Percentiles rank a stretch among this genome's conserved stretches.
phyloP scores from a whole-genome alignment of 1,140 invertebrate species.

The Ectropis grisescens region DNA sequence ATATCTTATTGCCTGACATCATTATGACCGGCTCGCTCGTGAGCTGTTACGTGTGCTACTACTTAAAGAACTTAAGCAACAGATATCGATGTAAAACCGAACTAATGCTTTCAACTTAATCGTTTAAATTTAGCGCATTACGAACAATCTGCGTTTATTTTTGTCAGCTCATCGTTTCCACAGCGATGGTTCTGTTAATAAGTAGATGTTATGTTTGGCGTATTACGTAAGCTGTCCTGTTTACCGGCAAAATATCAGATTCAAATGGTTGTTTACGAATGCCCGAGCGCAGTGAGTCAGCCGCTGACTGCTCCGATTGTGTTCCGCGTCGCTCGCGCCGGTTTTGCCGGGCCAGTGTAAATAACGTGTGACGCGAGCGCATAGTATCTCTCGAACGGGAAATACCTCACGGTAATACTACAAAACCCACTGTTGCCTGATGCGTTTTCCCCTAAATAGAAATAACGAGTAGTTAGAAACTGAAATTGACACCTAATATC shows the following conservation, averaged over 20 bases:
- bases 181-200: too few species aligned
- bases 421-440: too few species aligned
- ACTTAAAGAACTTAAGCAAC: too few species aligned
- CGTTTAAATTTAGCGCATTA: too few species aligned
- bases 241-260: constrained; percentile 14
- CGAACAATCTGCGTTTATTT: too few species aligned
- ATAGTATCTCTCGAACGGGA: constrained; percentile 1
- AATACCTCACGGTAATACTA: constrained; percentile 11
- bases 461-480: too few species aligned
- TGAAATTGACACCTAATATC: too few species aligned
- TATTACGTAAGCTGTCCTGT: constrained; percentile 15
- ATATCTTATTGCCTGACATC: constrained; percentile 44
- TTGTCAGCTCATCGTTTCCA: too few species aligned
- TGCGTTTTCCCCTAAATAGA: too few species aligned
- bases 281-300: background rate
- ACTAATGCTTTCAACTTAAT: too few species aligned
- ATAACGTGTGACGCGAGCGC: constrained; percentile 30
- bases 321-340: constrained; percentile 1
- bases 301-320: background rate
- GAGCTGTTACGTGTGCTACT: too few species aligned
- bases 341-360: constrained; percentile 14
- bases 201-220: constrained; percentile 10
- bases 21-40: constrained; percentile 17
- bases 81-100: too few species aligned
- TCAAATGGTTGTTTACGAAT: constrained; percentile 30